Evolutionary conservation across 2,888 invertebrate genomes (phyloP).

Genomic region (Orthosia gothica): DNA sequence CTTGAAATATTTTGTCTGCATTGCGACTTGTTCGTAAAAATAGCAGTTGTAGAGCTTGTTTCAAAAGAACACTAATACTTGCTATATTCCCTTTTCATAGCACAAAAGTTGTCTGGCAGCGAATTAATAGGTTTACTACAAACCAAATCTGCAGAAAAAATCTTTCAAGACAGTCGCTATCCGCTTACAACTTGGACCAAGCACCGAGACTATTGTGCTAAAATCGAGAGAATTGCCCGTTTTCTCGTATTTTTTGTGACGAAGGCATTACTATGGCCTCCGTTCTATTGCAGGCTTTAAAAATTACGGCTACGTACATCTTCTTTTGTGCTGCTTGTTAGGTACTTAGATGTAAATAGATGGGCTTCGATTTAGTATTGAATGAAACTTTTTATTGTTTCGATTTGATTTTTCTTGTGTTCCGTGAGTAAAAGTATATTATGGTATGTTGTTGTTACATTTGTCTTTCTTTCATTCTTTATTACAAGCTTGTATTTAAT

Average conservation of each 20-base stretch:
- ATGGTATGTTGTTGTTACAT: not conserved
- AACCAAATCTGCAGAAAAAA: no score
- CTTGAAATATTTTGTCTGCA: no score
- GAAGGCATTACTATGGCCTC: slow-evolving; percentile 67
- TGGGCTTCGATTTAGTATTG: slow-evolving; percentile 21
- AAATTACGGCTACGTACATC: slow-evolving; percentile 50
- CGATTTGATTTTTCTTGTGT: not conserved
- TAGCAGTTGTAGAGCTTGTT: no score
- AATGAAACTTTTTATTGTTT: slow-evolving; percentile 12
- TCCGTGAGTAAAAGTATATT: not conserved
- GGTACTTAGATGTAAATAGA: slow-evolving; percentile 32
- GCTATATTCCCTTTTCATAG: no score
- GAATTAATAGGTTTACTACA: no score
- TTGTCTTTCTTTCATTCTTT: not conserved
- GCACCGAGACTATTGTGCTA: slow-evolving; percentile 70
- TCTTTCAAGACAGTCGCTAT: not conserved
- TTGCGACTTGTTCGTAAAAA: no score
- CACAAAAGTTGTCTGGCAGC: no score
- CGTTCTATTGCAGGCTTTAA: slow-evolving; percentile 50
- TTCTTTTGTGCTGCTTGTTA: slow-evolving; percentile 26
- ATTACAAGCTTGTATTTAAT: no score
- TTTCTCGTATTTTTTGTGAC: slow-evolving; percentile 73
- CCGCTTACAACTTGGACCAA: slow-evolving; percentile 28
- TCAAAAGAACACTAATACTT: no score
- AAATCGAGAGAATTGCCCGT: slow-evolving; percentile 75